A percentile compares a stretch with the other conserved stretches of the same genome.
phyloP scores from a whole-genome alignment of 2,888 invertebrate species.

The Heliconius charithonia region DNA sequence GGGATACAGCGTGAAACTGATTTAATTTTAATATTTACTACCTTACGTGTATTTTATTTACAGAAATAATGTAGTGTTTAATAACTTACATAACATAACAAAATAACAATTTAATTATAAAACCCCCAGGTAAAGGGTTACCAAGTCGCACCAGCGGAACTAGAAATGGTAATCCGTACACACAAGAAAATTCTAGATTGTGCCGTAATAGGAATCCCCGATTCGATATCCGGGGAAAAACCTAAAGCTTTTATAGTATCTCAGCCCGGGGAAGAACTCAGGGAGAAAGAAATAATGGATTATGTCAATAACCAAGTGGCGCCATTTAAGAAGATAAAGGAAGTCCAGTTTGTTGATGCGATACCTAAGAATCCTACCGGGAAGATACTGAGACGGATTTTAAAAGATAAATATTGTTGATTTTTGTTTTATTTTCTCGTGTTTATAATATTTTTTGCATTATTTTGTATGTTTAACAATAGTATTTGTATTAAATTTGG shows the following conservation, averaged over 20 bases:
- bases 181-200: constrained; percentile 91
- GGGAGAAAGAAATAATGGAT: constrained; percentile 84
- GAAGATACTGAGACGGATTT: constrained; percentile 88
- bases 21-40: no score
- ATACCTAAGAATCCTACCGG: constrained; percentile 91
- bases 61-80: background rate
- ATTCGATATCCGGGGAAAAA: constrained; percentile 88
- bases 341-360: constrained; percentile 86
- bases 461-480: background rate
- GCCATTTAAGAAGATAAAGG: constrained; percentile 87
- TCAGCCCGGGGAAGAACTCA: constrained; percentile 68
- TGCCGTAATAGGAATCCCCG: constrained; percentile 92
- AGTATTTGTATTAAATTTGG: no score
- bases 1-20: no score
- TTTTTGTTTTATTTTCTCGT: background rate
- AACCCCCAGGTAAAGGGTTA: constrained; percentile 84
- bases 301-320: constrained; percentile 88
- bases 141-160: constrained; percentile 94
- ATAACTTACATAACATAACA: background rate
- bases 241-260: constrained; percentile 90
- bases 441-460: background rate
- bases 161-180: constrained; percentile 89
- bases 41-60: no score
- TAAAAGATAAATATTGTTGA: constrained; percentile 76
- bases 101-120: constrained; percentile 1